A percentile compares a stretch with the other conserved stretches of the same genome.
Evolutionary conservation across 2,888 invertebrate species (phyloP).

Genomic region (Sepioteuthis lessoniana): DNA sequence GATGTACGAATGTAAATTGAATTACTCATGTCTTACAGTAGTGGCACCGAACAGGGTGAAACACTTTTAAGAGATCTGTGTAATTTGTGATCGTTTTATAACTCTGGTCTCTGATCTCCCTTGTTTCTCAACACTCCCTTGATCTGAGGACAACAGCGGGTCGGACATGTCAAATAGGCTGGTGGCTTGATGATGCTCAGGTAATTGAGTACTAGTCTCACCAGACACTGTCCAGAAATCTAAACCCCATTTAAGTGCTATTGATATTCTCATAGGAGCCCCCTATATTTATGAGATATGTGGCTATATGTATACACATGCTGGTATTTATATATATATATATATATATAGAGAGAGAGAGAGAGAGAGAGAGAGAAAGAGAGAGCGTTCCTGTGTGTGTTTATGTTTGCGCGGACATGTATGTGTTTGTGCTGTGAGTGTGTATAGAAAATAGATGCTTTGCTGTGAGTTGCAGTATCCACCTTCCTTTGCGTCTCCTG

Average conservation of each 20-base stretch:
- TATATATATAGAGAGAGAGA: too few relatives aligned
- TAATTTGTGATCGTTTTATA: not conserved
- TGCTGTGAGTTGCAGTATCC: not conserved
- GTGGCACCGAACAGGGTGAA: not conserved
- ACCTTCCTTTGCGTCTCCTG: not conserved
- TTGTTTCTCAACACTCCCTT: not conserved
- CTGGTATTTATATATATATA: too few relatives aligned
- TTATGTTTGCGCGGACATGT: not conserved
- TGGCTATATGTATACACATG: not conserved
- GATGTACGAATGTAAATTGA: too few relatives aligned
- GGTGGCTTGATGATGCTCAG: not conserved
- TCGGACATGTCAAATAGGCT: too few relatives aligned
- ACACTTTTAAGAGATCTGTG: not conserved
- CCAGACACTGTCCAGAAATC: not conserved
- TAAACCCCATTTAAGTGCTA: not conserved
- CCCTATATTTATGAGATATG: not conserved
- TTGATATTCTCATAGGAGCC: not conserved
- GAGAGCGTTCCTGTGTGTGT: too few relatives aligned
- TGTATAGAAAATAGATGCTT: not conserved
- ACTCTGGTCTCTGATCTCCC: not conserved
- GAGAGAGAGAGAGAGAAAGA: too few relatives aligned
- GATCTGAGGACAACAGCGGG: not conserved
- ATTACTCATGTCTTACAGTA: too few relatives aligned
- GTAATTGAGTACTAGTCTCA: conserved; percentile 18
- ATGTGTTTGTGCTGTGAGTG: too few relatives aligned